These are phyloP conservation scores for Amphimedon queenslandica DNA, from an alignment of 37 sponge, comb jelly and placozoan species.

Conservation along the genomic window DNA sequence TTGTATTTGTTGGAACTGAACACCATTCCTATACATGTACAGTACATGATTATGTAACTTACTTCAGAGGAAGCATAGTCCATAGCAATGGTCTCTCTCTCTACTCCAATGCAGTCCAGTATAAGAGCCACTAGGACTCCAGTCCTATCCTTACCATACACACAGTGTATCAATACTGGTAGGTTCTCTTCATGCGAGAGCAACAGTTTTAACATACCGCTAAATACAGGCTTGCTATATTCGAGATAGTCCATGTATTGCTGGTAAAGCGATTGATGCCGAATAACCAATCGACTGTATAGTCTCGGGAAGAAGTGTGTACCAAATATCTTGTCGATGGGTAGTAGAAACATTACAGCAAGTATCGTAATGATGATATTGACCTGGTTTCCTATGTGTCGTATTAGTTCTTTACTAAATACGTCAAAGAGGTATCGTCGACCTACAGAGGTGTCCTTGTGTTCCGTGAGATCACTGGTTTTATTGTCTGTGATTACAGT, in stretches of 20 bases:
- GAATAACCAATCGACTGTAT: conserved; percentile 14
- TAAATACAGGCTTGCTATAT: conserved; percentile 10
- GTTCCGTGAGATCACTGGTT: background rate
- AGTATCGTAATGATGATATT: conserved; percentile 62
- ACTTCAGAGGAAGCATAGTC: conserved; percentile 59
- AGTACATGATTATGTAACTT: too few relatives aligned
- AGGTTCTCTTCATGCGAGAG: conserved; percentile 11
- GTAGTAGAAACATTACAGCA: conserved; percentile 31
- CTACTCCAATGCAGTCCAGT: conserved; percentile 32
- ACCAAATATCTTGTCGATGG: conserved; percentile 41
- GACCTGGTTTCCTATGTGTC: conserved; percentile 28
- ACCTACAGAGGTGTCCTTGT: background rate
- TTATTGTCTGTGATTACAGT: conserved; percentile 3
- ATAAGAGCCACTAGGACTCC: conserved; percentile 41
- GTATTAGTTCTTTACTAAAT: conserved; percentile 56
- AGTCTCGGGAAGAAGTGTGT: conserved; percentile 27
- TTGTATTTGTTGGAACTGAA: too few relatives aligned
- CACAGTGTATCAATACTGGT: conserved; percentile 44
- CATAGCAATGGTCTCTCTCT: conserved; percentile 27
- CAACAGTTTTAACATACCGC: conserved; percentile 9
- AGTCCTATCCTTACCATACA: conserved; percentile 61
- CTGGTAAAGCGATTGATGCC: conserved; percentile 10
- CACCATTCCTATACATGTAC: too few relatives aligned
- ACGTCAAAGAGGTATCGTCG: conserved; percentile 46
- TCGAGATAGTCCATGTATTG: conserved; percentile 45